A percentile compares a stretch with the other conserved stretches of the same genome.
Conservation (phyloP, 2,888 invertebrate genomes). For the Drosophila paucipuncta region DNA sequence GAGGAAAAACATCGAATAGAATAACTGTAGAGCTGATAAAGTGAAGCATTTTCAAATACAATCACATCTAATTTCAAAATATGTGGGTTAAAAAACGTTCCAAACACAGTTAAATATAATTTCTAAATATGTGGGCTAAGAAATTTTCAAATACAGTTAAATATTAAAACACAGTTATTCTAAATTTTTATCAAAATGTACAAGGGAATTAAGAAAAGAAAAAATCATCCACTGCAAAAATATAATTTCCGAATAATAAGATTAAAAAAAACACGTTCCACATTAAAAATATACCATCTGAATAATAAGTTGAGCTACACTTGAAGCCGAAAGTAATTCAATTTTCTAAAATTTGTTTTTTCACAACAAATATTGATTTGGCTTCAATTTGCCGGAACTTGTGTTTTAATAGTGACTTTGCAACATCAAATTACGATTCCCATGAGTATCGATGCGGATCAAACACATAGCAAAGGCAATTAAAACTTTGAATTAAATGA, state of each 20-base stretch:
- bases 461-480: constrained; percentile 3
- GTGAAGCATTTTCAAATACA: background rate
- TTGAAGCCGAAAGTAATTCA: background rate
- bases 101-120: no score
- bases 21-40: background rate
- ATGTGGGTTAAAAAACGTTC: no score
- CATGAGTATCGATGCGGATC: background rate
- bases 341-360: background rate
- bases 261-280: no score
- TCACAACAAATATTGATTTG: background rate
- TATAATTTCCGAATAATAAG: no score
- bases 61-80: no score
- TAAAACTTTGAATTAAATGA: constrained; percentile 8
- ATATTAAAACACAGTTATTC: background rate
- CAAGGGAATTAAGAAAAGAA: background rate
- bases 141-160: no score
- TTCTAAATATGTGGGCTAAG: no score
- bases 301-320: background rate
- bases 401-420: background rate
- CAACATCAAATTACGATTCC: background rate
- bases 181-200: no score
- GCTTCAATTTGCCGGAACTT: background rate
- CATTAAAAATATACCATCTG: background rate
- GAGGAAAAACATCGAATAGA: background rate
- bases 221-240: no score